Evolutionary conservation across 1,140 invertebrate genomes (phyloP), one percentile per base, ranked within the genome.

Genomic region (Ptiloglossa arizonensis): DNA sequence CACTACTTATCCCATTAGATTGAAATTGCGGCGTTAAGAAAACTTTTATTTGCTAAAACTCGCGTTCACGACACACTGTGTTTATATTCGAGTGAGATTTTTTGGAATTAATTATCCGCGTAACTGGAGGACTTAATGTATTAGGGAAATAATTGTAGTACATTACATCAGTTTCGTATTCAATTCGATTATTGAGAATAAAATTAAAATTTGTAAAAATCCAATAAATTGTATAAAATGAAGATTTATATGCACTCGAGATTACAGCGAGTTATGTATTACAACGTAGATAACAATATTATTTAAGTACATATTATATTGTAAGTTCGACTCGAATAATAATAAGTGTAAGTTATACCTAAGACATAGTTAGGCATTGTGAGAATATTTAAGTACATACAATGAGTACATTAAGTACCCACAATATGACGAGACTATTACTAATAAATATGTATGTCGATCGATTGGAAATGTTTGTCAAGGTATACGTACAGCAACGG

Each of bases 391-490:
- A 41, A 64, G 44, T 3, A n/a, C 5, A 41, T 41, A 54, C 11
- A 9, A 74, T 63, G 50, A 46, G 63, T 52, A 38, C 69, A 50
- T 24, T n/a, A n/a, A n/a, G n/a, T n/a, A n/a, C n/a, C n/a, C n/a
- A n/a, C n/a, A 44, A 80, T 75, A 75, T 38, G 48, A 27, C 13
- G 41, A 41, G 27, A 59, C 67, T 69, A 75, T 80, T 62, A 19
- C 35, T 72, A 64, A 63, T 68, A 74, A 75, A 67, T 75, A 80
- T 75, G 17, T 44, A 60, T 27, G 41, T 54, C 19, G 69, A 80
- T 81, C 63, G 44, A 57, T 38, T 27, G 13, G 22, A 50, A 52
- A 56, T 68, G 22, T 35, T 63, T 46, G 29, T 50, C 13, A 24
- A 11, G n/a, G 44, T 29, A 5, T 22, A 27, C 29, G 44, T 69